Evolutionary conservation across 1,140 invertebrate species (phyloP).

Genomic region (Zaprionus inermis): DNA sequence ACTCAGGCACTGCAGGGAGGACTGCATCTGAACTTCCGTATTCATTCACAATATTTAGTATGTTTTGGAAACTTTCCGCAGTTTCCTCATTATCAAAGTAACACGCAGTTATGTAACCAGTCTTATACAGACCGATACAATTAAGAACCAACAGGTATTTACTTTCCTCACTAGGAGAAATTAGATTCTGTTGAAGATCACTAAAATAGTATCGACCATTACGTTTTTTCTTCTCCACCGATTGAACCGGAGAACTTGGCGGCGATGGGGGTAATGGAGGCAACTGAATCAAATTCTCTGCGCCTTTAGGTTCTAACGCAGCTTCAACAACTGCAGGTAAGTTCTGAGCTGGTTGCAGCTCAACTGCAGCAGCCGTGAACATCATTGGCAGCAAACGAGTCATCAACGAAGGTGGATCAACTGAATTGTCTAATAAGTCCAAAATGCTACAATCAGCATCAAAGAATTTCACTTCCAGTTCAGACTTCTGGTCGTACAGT

Average conservation of each 20-base stretch:
- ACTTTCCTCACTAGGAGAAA: slow-evolving; percentile 31
- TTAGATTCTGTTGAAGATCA: slow-evolving; percentile 18
- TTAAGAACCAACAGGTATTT: slow-evolving; percentile 23
- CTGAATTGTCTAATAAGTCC: slow-evolving; percentile 36
- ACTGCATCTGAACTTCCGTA: slow-evolving; percentile 3
- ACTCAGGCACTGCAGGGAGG: slow-evolving; percentile 35
- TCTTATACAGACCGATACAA: not conserved
- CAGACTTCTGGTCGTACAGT: not conserved
- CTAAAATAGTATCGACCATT: slow-evolving; percentile 40
- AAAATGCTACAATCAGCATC: not conserved
- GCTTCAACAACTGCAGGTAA: not conserved
- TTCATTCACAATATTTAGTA: slow-evolving; percentile 5
- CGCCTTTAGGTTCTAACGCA: not conserved
- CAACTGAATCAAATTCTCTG: not conserved
- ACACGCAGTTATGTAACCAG: slow-evolving; percentile 48
- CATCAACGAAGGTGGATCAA: slow-evolving; percentile 36
- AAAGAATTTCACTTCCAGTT: slow-evolving; percentile 20
- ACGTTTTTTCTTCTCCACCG: not conserved
- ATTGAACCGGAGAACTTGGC: slow-evolving; percentile 14
- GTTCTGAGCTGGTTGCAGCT: slow-evolving; percentile 3
- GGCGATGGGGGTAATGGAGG: slow-evolving; percentile 50
- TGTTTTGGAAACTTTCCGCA: slow-evolving; percentile 22
- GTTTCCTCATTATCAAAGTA: slow-evolving; percentile 19
- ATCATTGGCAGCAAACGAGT: slow-evolving; percentile 47
- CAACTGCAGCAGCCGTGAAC: slow-evolving; percentile 29